Percentiles rank a stretch among this genome's conserved stretches.
Conservation (phyloP, 2,888 invertebrate genomes). For the Abscondita cerata region DNA sequence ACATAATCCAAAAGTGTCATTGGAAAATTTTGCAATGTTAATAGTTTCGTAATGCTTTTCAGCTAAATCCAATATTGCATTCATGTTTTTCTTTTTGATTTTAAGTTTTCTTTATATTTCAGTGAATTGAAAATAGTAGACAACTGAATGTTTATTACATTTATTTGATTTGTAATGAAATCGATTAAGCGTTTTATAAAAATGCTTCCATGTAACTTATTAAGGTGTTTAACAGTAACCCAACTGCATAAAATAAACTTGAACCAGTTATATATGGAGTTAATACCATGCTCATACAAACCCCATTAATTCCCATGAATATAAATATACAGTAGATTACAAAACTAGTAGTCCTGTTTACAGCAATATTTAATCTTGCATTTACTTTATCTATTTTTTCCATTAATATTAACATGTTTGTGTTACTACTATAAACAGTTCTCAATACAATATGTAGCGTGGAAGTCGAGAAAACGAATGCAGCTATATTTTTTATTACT, state of each 20-base stretch:
- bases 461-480: not conserved
- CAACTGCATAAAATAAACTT: not conserved
- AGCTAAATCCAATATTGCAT: not conserved
- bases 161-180: not conserved
- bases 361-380: not conserved
- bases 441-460: not conserved
- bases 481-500: not conserved
- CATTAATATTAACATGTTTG: not conserved
- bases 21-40: not conserved
- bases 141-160: not conserved
- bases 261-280: no score
- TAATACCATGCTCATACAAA: no score
- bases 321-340: no score
- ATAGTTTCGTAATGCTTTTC: not conserved
- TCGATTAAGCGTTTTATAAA: not conserved
- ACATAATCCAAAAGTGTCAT: not conserved
- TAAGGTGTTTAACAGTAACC: not conserved
- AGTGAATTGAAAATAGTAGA: not conserved
- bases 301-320: no score
- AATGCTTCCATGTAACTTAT: not conserved
- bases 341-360: not conserved
- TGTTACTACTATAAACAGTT: not conserved
- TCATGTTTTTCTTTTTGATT: not conserved
- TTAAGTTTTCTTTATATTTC: no score
- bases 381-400: not conserved